phyloP scores from a whole-genome alignment of 2,113 vertebrate species.

The Saccopteryx leptura region DNA sequence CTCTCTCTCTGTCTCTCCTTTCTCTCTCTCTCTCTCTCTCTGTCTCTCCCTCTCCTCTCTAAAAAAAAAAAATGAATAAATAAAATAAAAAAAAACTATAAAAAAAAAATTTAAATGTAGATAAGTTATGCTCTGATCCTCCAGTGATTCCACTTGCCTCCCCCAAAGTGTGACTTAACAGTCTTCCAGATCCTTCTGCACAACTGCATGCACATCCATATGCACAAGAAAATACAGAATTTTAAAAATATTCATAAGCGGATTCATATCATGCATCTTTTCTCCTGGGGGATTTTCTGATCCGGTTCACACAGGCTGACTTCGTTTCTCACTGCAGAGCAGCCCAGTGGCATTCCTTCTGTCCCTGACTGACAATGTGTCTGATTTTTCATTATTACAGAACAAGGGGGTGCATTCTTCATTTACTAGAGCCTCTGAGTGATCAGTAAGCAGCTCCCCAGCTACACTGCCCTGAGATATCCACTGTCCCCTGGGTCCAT shows the following conservation, averaged over 20 bases:
- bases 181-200: background rate
- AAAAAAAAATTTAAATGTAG: background rate
- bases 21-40: too few relatives aligned
- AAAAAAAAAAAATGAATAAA: too few relatives aligned
- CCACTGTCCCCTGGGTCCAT: background rate
- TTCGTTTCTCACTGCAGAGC: background rate
- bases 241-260: background rate
- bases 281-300: background rate
- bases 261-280: accelerated
- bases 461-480: accelerated
- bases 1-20: too few relatives aligned
- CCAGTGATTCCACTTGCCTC: background rate
- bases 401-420: background rate
- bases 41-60: too few relatives aligned
- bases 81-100: too few relatives aligned
- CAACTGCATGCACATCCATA: background rate
- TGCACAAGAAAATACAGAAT: accelerated
- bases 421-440: too few relatives aligned
- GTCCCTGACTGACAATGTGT: background rate
- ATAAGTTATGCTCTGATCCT: background rate
- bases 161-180: background rate
- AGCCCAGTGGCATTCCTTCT: accelerated
- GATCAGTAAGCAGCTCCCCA: background rate
- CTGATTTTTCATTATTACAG: background rate
- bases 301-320: accelerated